Conservation (phyloP, 1,140 invertebrate species). For the Drosophila bipectinata region DNA sequence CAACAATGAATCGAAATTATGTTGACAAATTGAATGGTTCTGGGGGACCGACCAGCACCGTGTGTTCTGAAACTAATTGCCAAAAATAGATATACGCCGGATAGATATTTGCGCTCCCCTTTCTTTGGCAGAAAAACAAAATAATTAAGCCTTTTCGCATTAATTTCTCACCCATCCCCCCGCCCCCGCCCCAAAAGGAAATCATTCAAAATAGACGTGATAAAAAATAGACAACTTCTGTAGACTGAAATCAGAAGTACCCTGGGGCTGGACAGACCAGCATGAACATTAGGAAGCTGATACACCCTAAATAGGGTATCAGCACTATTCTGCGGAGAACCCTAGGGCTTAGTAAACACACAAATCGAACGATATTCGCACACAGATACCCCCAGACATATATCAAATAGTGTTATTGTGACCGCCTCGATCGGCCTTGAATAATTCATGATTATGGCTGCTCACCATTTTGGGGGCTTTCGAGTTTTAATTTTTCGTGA, state of each 20-base stretch:
- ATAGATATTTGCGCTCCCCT: conserved; percentile 1
- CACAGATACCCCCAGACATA: neutral
- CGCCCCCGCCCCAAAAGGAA: neutral
- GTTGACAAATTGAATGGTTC: conserved; percentile 41
- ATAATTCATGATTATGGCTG: conserved; percentile 74
- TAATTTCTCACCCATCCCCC: conserved; percentile 6
- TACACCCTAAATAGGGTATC: neutral
- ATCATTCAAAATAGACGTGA: conserved; percentile 32
- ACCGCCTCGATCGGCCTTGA: conserved; percentile 64
- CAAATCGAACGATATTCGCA: conserved; percentile 38
- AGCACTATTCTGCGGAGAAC: conserved; percentile 17
- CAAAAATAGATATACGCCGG: conserved; percentile 48
- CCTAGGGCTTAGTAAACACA: conserved; percentile 30
- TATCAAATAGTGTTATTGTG: conserved; percentile 56
- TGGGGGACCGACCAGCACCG: neutral
- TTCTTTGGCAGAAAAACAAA: conserved; percentile 60
- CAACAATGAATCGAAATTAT: conserved; percentile 31
- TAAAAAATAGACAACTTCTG: conserved; percentile 15
- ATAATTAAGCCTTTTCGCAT: conserved; percentile 70
- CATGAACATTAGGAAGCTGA: neutral
- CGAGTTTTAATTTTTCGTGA: conserved; percentile 66
- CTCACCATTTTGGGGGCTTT: conserved; percentile 32
- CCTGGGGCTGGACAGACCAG: neutral
- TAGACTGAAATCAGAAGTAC: neutral
- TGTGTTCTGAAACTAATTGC: conserved; percentile 24